Percentiles rank a stretch among this genome's conserved stretches.
Conservation (phyloP, 2,888 invertebrate species). For the Nomada flava region DNA sequence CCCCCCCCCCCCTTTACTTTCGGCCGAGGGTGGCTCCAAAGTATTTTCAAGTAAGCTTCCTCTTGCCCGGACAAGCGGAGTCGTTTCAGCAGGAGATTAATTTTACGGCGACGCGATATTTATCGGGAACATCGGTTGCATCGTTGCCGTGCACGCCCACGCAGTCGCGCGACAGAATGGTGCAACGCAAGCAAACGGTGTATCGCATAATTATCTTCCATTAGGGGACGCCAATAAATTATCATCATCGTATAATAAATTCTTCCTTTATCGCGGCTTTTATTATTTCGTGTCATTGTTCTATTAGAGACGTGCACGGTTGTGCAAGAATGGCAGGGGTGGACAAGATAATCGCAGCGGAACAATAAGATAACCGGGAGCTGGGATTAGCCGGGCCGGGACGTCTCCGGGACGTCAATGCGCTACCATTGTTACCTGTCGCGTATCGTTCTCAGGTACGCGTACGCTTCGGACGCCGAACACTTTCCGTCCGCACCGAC, state of each 20-base stretch:
- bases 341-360: conserved; percentile 53
- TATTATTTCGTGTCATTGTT: conserved; percentile 53
- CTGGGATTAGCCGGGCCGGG: conserved; percentile 10
- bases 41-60: neutral
- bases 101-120: conserved; percentile 35
- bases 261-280: conserved; percentile 43
- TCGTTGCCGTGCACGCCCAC: conserved; percentile 38
- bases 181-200: conserved; percentile 41
- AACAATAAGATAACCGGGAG: conserved; percentile 61
- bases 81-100: conserved; percentile 15
- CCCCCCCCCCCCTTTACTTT: neutral
- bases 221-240: conserved; percentile 8
- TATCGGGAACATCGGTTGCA: conserved; percentile 43
- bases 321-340: conserved; percentile 30
- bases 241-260: conserved; percentile 20
- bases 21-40: neutral
- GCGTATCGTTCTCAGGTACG: conserved; percentile 9
- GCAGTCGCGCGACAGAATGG: conserved; percentile 23
- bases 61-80: neutral
- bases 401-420: conserved; percentile 70
- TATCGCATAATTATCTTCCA: conserved; percentile 50
- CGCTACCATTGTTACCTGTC: conserved; percentile 49
- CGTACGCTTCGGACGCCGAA: no score
- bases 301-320: conserved; percentile 8
- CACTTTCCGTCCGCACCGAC: no score